Evolutionary conservation across 2,888 invertebrate species (phyloP).

Genomic region (Ethmia dodecea): DNA sequence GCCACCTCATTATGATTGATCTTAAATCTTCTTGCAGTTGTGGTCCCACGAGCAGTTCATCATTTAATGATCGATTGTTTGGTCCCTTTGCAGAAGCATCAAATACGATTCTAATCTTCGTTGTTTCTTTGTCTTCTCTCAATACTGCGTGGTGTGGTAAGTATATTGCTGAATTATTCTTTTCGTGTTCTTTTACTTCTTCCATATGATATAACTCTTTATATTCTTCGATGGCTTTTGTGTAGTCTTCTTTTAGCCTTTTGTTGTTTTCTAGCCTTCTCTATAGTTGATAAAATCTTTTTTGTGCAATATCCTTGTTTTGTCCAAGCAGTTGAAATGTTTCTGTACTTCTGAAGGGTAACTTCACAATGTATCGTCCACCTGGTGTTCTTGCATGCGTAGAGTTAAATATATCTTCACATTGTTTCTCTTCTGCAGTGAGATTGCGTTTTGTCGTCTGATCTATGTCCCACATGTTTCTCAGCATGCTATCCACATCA

Average conservation of each 20-base stretch:
- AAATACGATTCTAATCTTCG: constrained; percentile 22
- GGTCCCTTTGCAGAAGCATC: constrained; percentile 19
- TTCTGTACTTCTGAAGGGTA: background rate
- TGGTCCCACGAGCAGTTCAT: constrained; percentile 20
- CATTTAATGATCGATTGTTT: constrained; percentile 18
- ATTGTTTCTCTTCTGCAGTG: background rate
- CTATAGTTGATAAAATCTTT: background rate
- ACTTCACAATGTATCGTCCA: background rate
- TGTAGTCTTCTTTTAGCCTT: background rate
- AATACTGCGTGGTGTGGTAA: constrained; percentile 24
- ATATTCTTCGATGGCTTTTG: constrained; percentile 1
- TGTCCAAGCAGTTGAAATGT: background rate
- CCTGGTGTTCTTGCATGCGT: background rate
- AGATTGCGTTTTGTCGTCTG: background rate
- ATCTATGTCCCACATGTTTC: background rate
- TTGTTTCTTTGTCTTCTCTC: constrained; percentile 19
- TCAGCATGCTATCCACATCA: background rate
- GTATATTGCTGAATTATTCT: constrained; percentile 9
- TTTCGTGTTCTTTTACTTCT: background rate
- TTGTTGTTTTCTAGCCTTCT: background rate
- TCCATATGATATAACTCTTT: constrained; percentile 13
- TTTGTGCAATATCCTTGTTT: background rate
- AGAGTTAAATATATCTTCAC: background rate
- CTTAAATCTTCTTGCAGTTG: constrained; percentile 22
- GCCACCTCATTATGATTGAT: constrained; percentile 21